These are phyloP conservation scores for Porites evermanni DNA, from an alignment of 92 coral and sea anemone genomes.

Conservation along the genomic window DNA sequence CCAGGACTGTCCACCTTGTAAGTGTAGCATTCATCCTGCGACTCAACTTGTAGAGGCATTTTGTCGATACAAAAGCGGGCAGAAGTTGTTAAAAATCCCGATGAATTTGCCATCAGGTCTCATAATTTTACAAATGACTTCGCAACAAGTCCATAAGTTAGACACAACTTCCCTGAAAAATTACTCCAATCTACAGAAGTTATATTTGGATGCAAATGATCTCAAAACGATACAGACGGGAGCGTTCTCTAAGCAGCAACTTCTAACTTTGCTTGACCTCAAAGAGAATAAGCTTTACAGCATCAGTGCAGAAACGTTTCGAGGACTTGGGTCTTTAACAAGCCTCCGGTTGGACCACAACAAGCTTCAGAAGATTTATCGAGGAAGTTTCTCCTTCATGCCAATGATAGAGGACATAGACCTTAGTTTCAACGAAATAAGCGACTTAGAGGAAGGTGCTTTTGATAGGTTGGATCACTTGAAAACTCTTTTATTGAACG, in stretches of 20 bases:
- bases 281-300: constrained; percentile 52
- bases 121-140: constrained; percentile 10
- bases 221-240: constrained; percentile 56
- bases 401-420: constrained; percentile 43
- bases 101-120: constrained; percentile 35
- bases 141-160: constrained; percentile 27
- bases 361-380: constrained; percentile 45
- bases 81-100: constrained; percentile 49
- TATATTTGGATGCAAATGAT: constrained; percentile 59
- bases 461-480: constrained; percentile 65
- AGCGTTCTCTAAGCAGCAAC: constrained; percentile 54
- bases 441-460: constrained; percentile 63
- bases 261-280: constrained; percentile 39
- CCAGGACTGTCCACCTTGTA: background rate
- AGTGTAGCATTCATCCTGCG: background rate
- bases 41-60: constrained; percentile 1
- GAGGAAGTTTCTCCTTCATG: constrained; percentile 45
- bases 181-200: constrained; percentile 41
- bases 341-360: constrained; percentile 55
- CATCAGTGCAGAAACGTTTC: constrained; percentile 53
- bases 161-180: constrained; percentile 43
- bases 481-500: constrained; percentile 46
- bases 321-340: constrained; percentile 60
- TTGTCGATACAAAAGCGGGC: constrained; percentile 13
- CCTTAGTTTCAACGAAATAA: constrained; percentile 58